These are phyloP conservation scores for Sesamia nonagrioides DNA, from an alignment of 1,140 invertebrate genomes.

Conservation along the genomic window DNA sequence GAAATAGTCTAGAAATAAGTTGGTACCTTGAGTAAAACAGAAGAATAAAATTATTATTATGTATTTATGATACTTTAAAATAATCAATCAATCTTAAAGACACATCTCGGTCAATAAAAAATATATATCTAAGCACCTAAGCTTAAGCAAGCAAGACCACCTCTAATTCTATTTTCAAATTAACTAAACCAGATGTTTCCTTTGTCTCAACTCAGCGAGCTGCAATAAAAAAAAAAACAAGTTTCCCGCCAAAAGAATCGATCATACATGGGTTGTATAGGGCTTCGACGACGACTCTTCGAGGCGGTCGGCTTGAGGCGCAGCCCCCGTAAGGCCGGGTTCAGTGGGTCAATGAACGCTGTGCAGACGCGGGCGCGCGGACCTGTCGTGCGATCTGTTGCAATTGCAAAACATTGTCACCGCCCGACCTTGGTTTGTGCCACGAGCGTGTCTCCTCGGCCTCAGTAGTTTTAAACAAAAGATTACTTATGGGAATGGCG, in stretches of 20 bases:
- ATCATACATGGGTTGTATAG: constrained; percentile 35
- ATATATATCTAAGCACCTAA: background rate
- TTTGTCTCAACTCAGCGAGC: background rate
- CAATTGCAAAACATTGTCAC: constrained; percentile 78
- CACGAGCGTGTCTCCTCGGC: constrained; percentile 47
- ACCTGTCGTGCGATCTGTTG: constrained; percentile 79
- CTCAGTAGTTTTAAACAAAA: constrained; percentile 46
- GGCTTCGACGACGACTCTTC: background rate
- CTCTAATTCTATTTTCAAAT: constrained; percentile 36
- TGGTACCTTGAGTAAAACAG: background rate
- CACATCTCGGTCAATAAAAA: background rate
- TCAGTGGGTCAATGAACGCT: constrained; percentile 83
- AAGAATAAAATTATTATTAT: background rate
- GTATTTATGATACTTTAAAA: background rate
- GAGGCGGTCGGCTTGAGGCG: constrained; percentile 10
- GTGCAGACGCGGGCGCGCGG: constrained; percentile 60
- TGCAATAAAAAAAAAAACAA: constrained; percentile 8
- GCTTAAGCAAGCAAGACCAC: constrained; percentile 4
- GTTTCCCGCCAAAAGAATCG: constrained; percentile 65
- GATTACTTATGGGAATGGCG: constrained; percentile 34
- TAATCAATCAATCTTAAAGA: too few species aligned
- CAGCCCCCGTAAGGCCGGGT: constrained; percentile 60
- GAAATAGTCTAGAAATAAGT: too few species aligned
- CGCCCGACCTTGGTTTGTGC: constrained; percentile 59
- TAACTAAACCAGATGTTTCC: constrained; percentile 31